Base-by-base conservation (phyloP, 2,888 invertebrate genomes). In the Heliconius sara region DNA sequence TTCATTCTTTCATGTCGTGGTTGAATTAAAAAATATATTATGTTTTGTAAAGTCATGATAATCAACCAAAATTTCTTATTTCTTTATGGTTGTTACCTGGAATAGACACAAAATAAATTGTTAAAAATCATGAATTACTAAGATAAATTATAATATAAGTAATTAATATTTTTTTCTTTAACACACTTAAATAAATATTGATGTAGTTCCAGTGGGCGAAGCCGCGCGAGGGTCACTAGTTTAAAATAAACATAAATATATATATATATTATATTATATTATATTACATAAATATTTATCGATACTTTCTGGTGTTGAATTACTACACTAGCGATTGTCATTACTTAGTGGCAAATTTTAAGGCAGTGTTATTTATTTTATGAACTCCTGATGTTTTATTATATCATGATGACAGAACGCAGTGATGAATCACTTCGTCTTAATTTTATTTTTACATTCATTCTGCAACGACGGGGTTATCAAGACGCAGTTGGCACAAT, bases 241-340 rank as follows among this genome's bases (percentile, higher is more conserved):
- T 43, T 43, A 43, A 43, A 43, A 43, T 13, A 43, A 43, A 43
- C 4, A 13, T n/a, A n/a, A n/a, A n/a, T n/a, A n/a, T n/a, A n/a
- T n/a, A n/a, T n/a, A n/a, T n/a, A n/a, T n/a, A n/a, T n/a, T n/a
- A n/a, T n/a, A n/a, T n/a, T n/a, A n/a, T 43, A 43, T 43, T 16
- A 13, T 47, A 52, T 19, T 57, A 57, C 22, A 22, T 57, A 57
- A 27, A 30, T 19, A 39, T 39, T n/a, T 68, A 68, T 68, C 67
- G 67, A 68, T 68, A 39, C 39, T 34, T 68, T 30, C 10, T 13
- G 19, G 39, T 68, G 39, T 39, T 68, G 7, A 39, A 12, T n/a
- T n/a, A 68, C 39, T 39, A 68, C 67, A 68, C 67, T 68, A 68
- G 67, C n/a, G 12, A 39, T 68, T 39, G n/a, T n/a, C 13, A 68